Evolutionary conservation across 2,113 vertebrate genomes (phyloP), one percentile per base, ranked within the genome.

Genomic region (Zootoca vivipara): DNA sequence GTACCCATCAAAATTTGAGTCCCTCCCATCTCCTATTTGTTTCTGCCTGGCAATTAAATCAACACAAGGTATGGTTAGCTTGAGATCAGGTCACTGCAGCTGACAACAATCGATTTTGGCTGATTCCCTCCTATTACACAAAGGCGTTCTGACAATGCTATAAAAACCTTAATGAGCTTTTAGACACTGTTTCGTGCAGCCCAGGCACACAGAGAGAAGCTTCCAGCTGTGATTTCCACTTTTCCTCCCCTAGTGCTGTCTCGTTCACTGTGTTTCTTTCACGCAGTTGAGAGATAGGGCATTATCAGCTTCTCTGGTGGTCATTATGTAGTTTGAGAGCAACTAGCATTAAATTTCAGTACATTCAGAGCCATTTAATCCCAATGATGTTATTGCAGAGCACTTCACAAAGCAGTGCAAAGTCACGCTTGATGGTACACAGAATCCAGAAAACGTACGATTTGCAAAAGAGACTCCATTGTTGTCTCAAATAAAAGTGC

Each of bases 121-220:
- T 24, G 13, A 79, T 70, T 79, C 75, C 64, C 65, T 35, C 38
- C 90, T 90, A 92, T 89, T 86, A 84, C 85, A 89, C 84, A 85
- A 90, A 84, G n/a, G 83, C 8, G 88, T 93, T 26, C 72, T 46
- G 89, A 79, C 38, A 77, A 85, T 77, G 30, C 12, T 90, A 83
- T 75, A 80, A 93, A 91, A 94, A 38, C 92, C 85, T 58, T 91
- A 82, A 86, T 90, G 64, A 91, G 89, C 67, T 95, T 92, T 91
- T 74, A 95, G 94, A 93, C 93, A 78, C 85, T 89, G 83, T 84
- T 91, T 93, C 52, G 86, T 82, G 5, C 83, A 79, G 56, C 42
- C 92, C 85, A 73, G 35, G 85, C 40, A 88, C 42, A 40, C 42
- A 87, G 58, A 87, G 85, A 91, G 85, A 89, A 85, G 81, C 89